phyloP scores from a whole-genome alignment of 2,888 invertebrate genomes.

The Frankliniella intonsa region DNA sequence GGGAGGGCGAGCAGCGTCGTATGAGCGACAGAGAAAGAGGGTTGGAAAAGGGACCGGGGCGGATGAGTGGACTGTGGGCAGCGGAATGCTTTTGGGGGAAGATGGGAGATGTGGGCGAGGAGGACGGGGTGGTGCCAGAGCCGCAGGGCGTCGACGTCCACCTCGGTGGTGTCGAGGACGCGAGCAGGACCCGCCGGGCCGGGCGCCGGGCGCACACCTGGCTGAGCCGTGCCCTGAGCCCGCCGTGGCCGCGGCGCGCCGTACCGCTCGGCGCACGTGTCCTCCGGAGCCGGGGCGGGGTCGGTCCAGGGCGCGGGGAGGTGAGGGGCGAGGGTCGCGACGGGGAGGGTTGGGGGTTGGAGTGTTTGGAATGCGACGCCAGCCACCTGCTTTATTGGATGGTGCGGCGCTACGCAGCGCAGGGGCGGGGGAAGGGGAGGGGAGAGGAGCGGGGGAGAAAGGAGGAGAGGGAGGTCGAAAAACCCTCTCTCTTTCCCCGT shows the following conservation, averaged over 20 bases:
- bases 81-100: too few species aligned
- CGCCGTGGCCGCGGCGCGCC: background rate
- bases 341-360: background rate
- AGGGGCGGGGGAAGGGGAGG: background rate
- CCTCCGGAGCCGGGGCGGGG: background rate
- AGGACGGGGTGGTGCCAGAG: too few species aligned
- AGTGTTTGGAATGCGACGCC: background rate
- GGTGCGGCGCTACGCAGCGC: background rate
- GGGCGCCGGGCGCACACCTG: too few species aligned
- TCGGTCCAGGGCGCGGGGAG: background rate
- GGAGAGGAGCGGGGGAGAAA: background rate
- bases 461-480: background rate
- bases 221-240: too few species aligned
- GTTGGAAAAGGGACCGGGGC: too few species aligned
- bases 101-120: too few species aligned
- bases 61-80: too few species aligned
- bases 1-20: too few species aligned
- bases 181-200: too few species aligned
- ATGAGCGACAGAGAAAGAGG: too few species aligned
- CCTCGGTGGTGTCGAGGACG: too few species aligned
- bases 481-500: background rate
- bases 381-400: slow-evolving; percentile 16
- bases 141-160: too few species aligned
- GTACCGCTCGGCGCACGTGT: background rate
- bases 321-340: background rate